phyloP scores from a whole-genome alignment of 2,888 invertebrate species.

The Scaptomyza reducta region DNA sequence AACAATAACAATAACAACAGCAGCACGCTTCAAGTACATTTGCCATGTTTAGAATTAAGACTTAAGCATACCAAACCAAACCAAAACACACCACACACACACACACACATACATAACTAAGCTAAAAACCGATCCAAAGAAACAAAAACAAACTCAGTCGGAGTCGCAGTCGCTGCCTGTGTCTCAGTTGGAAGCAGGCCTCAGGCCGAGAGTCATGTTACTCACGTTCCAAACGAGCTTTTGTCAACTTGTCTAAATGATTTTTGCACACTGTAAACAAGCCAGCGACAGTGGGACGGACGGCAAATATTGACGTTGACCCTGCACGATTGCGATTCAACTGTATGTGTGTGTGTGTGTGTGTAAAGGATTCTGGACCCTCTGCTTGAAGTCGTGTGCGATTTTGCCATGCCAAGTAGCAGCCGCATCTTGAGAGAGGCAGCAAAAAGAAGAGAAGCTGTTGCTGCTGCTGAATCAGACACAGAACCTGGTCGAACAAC shows the following conservation, averaged over 20 bases:
- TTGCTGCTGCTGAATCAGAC: slow-evolving; percentile 8
- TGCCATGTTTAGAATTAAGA: slow-evolving; percentile 80
- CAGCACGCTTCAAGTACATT: slow-evolving; percentile 77
- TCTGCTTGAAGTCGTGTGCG: slow-evolving; percentile 51
- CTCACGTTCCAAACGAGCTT: slow-evolving; percentile 83
- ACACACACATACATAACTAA: slow-evolving; percentile 18
- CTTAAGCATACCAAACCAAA: slow-evolving; percentile 51
- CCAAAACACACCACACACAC: slow-evolving; percentile 6
- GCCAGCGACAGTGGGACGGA: slow-evolving; percentile 56
- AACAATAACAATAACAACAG: slow-evolving; percentile 16
- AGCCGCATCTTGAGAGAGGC: slow-evolving; percentile 16
- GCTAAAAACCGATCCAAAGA: slow-evolving; percentile 34
- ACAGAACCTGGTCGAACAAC: slow-evolving; percentile 22
- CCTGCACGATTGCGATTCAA: slow-evolving; percentile 81
- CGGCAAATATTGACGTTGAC: slow-evolving; percentile 78
- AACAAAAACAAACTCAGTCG: slow-evolving; percentile 28
- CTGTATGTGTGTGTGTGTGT: slow-evolving; percentile 38
- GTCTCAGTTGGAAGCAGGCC: slow-evolving; percentile 39
- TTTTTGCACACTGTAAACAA: slow-evolving; percentile 83
- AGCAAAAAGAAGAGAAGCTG: no score
- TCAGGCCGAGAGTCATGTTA: slow-evolving; percentile 81
- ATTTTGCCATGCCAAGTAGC: slow-evolving; percentile 52
- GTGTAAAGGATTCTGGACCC: slow-evolving; percentile 66
- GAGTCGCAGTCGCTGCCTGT: slow-evolving; percentile 11
- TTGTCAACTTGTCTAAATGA: slow-evolving; percentile 83